These are phyloP conservation scores for Girardinichthys multiradiatus DNA, from an alignment of 2,113 vertebrate genomes.

Conservation along the genomic window DNA sequence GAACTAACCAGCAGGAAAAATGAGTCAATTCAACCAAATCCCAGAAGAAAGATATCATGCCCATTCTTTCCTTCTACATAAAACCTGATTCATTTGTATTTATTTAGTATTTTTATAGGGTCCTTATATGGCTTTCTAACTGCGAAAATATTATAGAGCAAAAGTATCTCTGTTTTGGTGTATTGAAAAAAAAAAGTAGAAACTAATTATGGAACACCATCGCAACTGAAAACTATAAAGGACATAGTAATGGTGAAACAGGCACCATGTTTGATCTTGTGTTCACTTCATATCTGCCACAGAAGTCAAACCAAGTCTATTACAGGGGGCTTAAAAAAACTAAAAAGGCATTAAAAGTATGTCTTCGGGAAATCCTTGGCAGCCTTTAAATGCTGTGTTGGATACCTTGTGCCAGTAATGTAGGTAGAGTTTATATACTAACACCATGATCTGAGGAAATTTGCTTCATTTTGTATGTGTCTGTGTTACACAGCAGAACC, in stretches of 20 bases:
- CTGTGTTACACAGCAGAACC: neutral
- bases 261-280: slow-evolving; percentile 8
- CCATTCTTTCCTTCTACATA: neutral
- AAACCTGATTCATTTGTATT: neutral
- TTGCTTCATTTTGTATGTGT: slow-evolving; percentile 15
- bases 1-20: slow-evolving; percentile 23
- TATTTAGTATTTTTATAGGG: neutral
- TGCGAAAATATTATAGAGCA: neutral
- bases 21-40: slow-evolving; percentile 7
- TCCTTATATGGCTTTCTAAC: neutral
- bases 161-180: neutral
- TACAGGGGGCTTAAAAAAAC: slow-evolving; percentile 43
- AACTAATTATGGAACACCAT: neutral
- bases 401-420: slow-evolving; percentile 24
- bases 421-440: slow-evolving; percentile 37
- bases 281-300: slow-evolving; percentile 7
- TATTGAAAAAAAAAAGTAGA: neutral
- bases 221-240: slow-evolving; percentile 6
- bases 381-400: slow-evolving; percentile 17
- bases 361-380: slow-evolving; percentile 24
- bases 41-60: neutral
- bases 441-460: slow-evolving; percentile 34
- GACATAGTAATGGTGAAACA: neutral
- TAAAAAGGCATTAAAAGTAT: slow-evolving; percentile 39
- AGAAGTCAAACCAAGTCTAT: slow-evolving; percentile 30